Percentiles rank a stretch among this genome's conserved stretches.
Evolutionary conservation across 2,113 vertebrate species (phyloP).

Genomic region (Gambusia affinis): DNA sequence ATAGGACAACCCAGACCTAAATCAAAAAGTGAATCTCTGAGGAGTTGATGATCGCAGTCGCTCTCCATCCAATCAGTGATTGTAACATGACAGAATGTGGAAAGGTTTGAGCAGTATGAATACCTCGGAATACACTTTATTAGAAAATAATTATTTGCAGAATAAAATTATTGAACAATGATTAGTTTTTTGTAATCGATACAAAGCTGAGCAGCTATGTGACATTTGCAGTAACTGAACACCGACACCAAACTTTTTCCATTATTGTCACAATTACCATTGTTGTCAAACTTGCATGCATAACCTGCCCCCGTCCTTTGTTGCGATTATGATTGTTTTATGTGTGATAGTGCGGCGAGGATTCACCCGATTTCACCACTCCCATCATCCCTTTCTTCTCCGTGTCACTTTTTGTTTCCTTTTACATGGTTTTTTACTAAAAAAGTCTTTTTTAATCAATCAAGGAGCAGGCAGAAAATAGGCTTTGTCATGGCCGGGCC

Average conservation of each 20-base stretch:
- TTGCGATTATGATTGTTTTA: conserved; percentile 75
- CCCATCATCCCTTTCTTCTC: conserved; percentile 74
- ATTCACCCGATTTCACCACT: conserved; percentile 74
- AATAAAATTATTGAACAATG: conserved; percentile 32
- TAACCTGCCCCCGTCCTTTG: conserved; percentile 83
- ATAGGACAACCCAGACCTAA: neutral
- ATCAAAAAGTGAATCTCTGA: no score
- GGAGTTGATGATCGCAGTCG: neutral
- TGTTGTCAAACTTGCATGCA: conserved; percentile 85
- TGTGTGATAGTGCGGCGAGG: conserved; percentile 77
- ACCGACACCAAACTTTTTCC: conserved; percentile 65
- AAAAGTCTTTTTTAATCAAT: conserved; percentile 99
- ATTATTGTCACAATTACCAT: conserved; percentile 85
- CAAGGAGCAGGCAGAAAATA: conserved; percentile 99
- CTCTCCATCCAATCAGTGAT: neutral
- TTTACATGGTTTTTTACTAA: conserved; percentile 98
- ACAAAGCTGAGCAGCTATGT: conserved; percentile 25
- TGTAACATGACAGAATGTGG: neutral
- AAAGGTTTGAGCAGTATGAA: neutral
- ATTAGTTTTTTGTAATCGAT: neutral
- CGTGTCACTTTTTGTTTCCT: conserved; percentile 84
- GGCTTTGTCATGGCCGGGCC: conserved; percentile 97
- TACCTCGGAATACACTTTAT: neutral
- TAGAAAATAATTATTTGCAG: neutral
- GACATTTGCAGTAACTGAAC: conserved; percentile 16